Percentiles rank a stretch among this genome's conserved stretches.
Evolutionary conservation across 2,888 invertebrate species (phyloP).

Genomic region (Tridacna crocea): DNA sequence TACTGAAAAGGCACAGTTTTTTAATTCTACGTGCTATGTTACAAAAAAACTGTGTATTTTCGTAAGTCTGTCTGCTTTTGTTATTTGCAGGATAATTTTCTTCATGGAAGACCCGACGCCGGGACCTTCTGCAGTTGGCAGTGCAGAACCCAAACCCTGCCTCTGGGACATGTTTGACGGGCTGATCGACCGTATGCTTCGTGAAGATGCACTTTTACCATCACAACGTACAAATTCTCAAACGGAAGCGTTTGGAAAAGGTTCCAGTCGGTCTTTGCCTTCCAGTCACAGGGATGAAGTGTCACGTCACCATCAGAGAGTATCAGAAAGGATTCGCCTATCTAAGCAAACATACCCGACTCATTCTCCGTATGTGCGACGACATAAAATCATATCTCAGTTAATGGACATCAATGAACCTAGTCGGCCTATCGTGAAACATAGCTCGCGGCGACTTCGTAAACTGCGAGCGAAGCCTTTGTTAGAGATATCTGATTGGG

Average conservation of each 20-base stretch:
- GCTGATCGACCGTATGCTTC: background rate
- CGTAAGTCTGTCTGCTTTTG: too few species aligned
- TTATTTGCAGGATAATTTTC: too few species aligned
- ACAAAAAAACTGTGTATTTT: too few species aligned
- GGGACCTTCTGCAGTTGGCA: too few species aligned
- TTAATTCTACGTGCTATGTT: too few species aligned
- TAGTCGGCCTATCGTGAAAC: background rate
- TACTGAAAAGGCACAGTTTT: too few species aligned
- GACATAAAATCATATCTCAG: slow-evolving; percentile 1
- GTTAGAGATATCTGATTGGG: slow-evolving; percentile 9
- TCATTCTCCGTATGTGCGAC: background rate
- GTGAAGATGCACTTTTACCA: background rate
- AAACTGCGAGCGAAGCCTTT: background rate
- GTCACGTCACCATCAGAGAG: background rate
- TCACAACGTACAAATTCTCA: too few species aligned
- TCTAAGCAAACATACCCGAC: too few species aligned
- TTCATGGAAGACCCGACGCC: too few species aligned
- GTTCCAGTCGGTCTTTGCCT: background rate
- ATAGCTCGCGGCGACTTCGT: background rate
- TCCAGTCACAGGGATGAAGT: background rate
- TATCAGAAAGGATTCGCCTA: background rate
- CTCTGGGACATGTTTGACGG: slow-evolving; percentile 7
- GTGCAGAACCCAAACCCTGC: background rate
- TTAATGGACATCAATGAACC: background rate
- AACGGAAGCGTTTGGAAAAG: background rate